Evolutionary conservation across 1,140 invertebrate species (phyloP), one percentile per base, ranked within the genome.

Genomic region (Acromyrmex charruanus): DNA sequence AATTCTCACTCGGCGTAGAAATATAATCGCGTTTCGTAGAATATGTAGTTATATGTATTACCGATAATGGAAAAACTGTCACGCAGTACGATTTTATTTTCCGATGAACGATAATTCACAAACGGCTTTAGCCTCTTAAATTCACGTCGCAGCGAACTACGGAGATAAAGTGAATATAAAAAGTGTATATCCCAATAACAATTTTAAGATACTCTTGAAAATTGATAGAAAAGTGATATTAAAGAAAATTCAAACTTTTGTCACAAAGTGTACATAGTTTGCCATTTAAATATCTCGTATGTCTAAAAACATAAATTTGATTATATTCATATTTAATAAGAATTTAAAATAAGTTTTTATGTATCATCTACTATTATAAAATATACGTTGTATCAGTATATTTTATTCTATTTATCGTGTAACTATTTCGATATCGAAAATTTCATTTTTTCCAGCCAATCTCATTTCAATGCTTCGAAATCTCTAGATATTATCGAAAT

Each of bases 391-490:
- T 25, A n/a, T 4, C 3, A 6, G 14, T 21, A 31, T 39, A 81
- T 74, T 49, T 2, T 1, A 31, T 75, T 39, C 9, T 25, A 21
- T 25, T 16, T 44, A 28, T 71, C 51, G 44, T 55, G 58, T 55
- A 61, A 61, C 14, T 39, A 49, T 51, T 59, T 59, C 39, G 53
- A 74, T 31, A n/a, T 35, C 39, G 55, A 35, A 51, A 51, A 39
- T 9, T 7, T 44, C 55, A 21, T 6, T 31, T 49, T 44, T 51
- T 31, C n/a, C 55, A 25, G 25, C 39, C 69, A 75, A 35, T 84
- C 39, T 18, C 51, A 53, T 79, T 88, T 79, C 69, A 85, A 53
- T 49, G 66, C 3, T 49, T 28, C 35, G 59, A 58, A 85, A 87
- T 65, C 69, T 58, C 74, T 53, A 7, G 63, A 44, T 55, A 31